phyloP scores from a whole-genome alignment of 2,113 vertebrate genomes.

The Myrmophylax atrothorax region DNA sequence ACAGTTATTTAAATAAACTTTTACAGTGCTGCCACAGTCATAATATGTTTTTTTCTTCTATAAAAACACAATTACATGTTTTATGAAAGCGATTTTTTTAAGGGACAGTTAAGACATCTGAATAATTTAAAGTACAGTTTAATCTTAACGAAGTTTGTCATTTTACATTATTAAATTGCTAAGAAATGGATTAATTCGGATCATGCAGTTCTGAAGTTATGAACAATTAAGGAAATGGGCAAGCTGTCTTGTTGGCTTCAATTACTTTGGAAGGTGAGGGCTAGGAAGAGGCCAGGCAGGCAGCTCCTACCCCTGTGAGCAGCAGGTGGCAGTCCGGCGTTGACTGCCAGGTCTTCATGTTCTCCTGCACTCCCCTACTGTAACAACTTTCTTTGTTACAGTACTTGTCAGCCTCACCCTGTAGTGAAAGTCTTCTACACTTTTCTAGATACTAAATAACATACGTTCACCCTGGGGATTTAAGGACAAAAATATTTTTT shows the following conservation, averaged over 20 bases:
- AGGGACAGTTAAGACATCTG: conserved; percentile 4
- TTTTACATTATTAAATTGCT: not conserved
- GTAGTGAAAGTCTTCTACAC: not conserved
- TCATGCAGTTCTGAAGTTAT: not conserved
- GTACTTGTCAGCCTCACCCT: not conserved
- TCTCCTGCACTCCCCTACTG: not conserved
- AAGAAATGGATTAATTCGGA: not conserved
- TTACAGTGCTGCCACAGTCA: not conserved
- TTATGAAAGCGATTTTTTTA: conserved; percentile 33
- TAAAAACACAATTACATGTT: conserved; percentile 15
- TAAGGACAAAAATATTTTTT: not conserved
- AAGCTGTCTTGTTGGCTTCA: not conserved
- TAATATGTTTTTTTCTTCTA: not conserved
- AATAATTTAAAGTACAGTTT: conserved; percentile 36
- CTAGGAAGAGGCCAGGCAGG: not conserved
- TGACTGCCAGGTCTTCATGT: not conserved
- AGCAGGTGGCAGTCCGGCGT: not conserved
- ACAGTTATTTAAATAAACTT: not conserved
- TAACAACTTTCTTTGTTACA: not conserved
- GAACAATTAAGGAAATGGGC: not conserved
- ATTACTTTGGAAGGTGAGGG: not conserved
- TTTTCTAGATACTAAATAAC: not conserved
- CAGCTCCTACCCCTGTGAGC: not conserved
- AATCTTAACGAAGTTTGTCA: conserved; percentile 2
- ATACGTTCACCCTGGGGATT: not conserved